phyloP scores from a whole-genome alignment of 2,888 invertebrate genomes.

The Microplitis manilae region DNA sequence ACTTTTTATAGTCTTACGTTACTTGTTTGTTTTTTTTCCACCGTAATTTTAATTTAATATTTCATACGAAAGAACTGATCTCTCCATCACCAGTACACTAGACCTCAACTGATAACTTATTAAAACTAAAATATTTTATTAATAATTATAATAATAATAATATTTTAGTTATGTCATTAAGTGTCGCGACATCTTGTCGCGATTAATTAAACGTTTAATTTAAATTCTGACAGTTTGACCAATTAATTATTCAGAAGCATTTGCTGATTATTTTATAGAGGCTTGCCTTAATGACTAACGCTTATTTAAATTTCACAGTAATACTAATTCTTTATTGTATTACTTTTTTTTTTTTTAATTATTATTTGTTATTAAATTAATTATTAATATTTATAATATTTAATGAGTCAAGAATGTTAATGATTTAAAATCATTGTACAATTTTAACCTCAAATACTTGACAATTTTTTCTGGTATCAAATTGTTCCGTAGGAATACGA shows the following conservation, averaged over 20 bases:
- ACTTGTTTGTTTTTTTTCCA: background rate
- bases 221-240: background rate
- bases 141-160: background rate
- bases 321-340: background rate
- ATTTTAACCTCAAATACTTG: background rate
- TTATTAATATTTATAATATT: background rate
- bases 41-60: background rate
- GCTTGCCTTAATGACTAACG: background rate
- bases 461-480: background rate
- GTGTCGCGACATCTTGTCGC: no score
- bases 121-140: background rate
- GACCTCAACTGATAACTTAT: background rate
- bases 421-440: background rate
- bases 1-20: background rate
- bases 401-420: background rate
- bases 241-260: background rate
- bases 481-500: background rate
- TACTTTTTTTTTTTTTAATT: background rate
- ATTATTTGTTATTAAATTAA: background rate
- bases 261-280: background rate
- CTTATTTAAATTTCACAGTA: background rate
- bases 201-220: no score
- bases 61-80: background rate
- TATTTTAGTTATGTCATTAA: no score
- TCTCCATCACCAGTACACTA: background rate